phyloP scores from a whole-genome alignment of 2,113 vertebrate genomes.

The Carollia perspicillata region DNA sequence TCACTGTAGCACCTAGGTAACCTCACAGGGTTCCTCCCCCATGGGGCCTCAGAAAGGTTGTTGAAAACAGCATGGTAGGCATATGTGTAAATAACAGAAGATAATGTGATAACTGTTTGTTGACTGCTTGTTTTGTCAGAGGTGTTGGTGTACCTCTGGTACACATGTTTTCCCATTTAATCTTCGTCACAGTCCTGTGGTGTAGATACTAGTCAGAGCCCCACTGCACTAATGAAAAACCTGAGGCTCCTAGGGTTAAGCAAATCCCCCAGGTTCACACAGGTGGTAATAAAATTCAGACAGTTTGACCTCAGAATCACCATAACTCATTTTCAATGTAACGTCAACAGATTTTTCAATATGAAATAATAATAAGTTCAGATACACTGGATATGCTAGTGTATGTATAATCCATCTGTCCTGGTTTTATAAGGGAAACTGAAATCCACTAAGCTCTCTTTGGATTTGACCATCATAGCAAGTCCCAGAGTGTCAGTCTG shows the following conservation, averaged over 20 bases:
- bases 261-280: not conserved
- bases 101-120: not conserved
- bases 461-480: not conserved
- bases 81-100: not conserved
- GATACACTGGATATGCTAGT: not conserved
- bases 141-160: not conserved
- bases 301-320: not conserved
- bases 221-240: not conserved
- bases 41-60: too few species aligned
- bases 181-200: not conserved
- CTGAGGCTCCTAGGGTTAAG: not conserved
- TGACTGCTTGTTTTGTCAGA: not conserved
- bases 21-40: too few species aligned
- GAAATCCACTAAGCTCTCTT: not conserved
- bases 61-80: not conserved
- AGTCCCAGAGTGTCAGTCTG: not conserved
- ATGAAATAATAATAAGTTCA: not conserved
- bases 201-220: not conserved
- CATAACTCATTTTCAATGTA: not conserved
- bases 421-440: not conserved
- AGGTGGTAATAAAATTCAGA: not conserved
- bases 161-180: not conserved
- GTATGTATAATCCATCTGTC: not conserved
- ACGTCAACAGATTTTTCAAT: not conserved
- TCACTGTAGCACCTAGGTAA: too few species aligned